Base-by-base conservation (phyloP, 2,113 vertebrate species). In the Ramphastos sulfuratus region DNA sequence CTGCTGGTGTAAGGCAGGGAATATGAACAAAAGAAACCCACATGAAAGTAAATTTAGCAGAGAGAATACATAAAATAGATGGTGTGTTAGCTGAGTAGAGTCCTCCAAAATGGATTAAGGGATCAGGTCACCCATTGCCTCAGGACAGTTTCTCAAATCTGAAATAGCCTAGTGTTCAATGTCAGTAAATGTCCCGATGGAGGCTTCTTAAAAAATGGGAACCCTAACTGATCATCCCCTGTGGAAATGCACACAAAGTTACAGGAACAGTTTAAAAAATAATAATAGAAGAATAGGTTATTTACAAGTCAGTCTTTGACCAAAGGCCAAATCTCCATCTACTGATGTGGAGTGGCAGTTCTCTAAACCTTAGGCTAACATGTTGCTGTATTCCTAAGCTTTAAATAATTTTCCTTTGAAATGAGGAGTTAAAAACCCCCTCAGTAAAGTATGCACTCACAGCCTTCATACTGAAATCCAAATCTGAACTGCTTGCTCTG, bases 331-430 rank as follows among this genome's bases (percentile, higher is more conserved):
- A 85, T 95, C 83, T 93, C 67, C 65, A 65, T 83, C 52, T 84
- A 54, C 50, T 81, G 85, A 92, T 92, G 42, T 69, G 44, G 63
- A 94, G 33, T 90, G 73, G 79, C 44, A 92, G 87, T 63, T 93
- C 87, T 91, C 87, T 65, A 93, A 96, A 95, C 81, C 89, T 87
- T 71, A 73, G 84, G 78, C 76, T 94, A 75, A 94, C 50, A 82
- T 94, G 54, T 81, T 95, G 77, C 91, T 79, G 31, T 87, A 92
- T 96, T 97, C 86, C 44, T 15, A 56, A 86, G 74, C 33, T 95
- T 96, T 96, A 87, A 92, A 79, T 92, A 96, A 93, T 95, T 93
- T 95, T 94, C 58, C 69, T 91, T 93, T 94, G 93, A 97, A 96
- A 94, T 1, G 1, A 9, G 46, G 48, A 96, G 61, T 92, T 95